Percentiles rank a stretch among this genome's conserved stretches.
phyloP scores from a whole-genome alignment of 2,113 vertebrate genomes.

The Emydura subglobosa region DNA sequence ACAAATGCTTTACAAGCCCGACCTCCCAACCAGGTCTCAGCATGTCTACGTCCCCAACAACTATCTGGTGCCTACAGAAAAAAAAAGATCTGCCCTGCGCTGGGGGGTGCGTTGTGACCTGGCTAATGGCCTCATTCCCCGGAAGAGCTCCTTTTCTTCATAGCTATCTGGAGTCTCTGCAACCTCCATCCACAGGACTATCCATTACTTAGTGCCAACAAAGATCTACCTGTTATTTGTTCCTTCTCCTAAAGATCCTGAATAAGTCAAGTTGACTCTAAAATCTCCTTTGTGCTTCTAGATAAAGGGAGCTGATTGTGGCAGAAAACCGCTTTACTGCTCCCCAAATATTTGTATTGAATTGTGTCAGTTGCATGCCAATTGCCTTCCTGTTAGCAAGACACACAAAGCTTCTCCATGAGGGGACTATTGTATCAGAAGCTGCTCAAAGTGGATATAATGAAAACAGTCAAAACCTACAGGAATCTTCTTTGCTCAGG shows the following conservation, averaged over 20 bases:
- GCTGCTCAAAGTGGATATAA: not conserved
- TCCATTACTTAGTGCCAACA: not conserved
- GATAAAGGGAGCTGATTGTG: not conserved
- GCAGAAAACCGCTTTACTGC: not conserved
- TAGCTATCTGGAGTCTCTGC: not conserved
- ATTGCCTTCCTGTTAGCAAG: not conserved
- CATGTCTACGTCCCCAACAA: conserved; percentile 79
- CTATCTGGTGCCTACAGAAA: conserved; percentile 89
- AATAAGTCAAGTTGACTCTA: not conserved
- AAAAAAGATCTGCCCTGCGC: conserved; percentile 87
- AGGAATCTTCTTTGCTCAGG: not conserved
- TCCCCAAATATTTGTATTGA: not conserved
- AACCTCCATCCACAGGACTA: not conserved
- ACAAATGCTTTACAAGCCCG: conserved; percentile 64
- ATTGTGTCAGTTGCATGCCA: not conserved
- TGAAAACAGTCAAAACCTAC: not conserved
- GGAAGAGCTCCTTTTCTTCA: conserved; percentile 40
- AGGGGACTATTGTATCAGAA: not conserved
- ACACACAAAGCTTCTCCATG: not conserved
- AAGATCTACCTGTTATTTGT: not conserved
- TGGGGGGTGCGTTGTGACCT: conserved; percentile 89
- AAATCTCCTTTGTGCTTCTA: not conserved
- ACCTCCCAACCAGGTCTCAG: conserved; percentile 65
- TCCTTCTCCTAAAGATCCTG: not conserved
- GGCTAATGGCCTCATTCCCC: conserved; percentile 82